Percentiles rank a stretch among this genome's conserved stretches.
Conservation (phyloP, 2,888 invertebrate species). For the Ectropis crepuscularia region DNA sequence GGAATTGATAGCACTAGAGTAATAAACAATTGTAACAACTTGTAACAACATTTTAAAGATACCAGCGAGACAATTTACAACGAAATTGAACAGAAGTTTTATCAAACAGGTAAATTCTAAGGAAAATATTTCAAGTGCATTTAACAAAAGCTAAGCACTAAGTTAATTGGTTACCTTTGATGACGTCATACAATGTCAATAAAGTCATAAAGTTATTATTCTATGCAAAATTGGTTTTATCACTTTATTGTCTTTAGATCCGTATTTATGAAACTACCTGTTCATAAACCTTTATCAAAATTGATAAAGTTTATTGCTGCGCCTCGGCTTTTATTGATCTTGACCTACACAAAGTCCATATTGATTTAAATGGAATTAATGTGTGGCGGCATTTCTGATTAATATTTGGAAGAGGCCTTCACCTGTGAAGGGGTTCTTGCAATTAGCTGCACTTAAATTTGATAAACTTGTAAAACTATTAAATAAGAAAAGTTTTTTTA, state of each 20-base stretch:
- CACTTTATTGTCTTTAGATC: constrained; percentile 3
- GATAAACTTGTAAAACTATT: too few relatives aligned
- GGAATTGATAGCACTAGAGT: too few relatives aligned
- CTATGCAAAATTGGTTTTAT: constrained; percentile 7
- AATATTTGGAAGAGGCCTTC: too few relatives aligned
- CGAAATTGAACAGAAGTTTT: too few relatives aligned
- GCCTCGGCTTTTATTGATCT: constrained; percentile 3
- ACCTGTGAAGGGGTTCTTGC: too few relatives aligned
- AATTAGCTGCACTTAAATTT: too few relatives aligned
- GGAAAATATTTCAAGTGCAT: background rate
- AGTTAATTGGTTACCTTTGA: background rate
- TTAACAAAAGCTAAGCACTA: background rate
- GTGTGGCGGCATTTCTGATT: too few relatives aligned
- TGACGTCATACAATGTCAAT: background rate
- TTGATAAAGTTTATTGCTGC: constrained; percentile 10
- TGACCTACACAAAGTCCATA: constrained; percentile 9
- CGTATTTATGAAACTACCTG: constrained; percentile 7
- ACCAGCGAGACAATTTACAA: too few relatives aligned
- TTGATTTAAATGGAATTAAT: background rate
- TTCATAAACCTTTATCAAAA: constrained; percentile 16
- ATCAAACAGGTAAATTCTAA: too few relatives aligned
- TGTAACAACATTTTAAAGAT: too few relatives aligned
- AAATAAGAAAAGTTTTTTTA: too few relatives aligned
- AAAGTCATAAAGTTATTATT: constrained; percentile 4
- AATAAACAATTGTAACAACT: too few relatives aligned